Evolutionary conservation across 2,113 vertebrate species (phyloP).

Genomic region (Theristicus caerulescens): DNA sequence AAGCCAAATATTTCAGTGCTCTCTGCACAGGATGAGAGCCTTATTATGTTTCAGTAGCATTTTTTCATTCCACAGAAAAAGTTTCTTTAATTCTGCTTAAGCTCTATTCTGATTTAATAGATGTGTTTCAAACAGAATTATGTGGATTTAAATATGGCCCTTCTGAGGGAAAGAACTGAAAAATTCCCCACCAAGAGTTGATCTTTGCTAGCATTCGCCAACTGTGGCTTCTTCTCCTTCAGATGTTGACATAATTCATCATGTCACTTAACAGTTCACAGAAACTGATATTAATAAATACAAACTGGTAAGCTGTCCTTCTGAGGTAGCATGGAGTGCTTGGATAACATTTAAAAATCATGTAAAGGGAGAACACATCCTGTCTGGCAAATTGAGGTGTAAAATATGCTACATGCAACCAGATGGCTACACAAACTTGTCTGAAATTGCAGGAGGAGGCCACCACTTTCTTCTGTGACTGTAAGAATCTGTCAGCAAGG

Average conservation of each 20-base stretch:
- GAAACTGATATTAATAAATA: not conserved
- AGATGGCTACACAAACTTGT: not conserved
- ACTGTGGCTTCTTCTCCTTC: not conserved
- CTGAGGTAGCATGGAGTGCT: not conserved
- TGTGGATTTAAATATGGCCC: not conserved
- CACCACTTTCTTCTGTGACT: not conserved
- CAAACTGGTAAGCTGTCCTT: not conserved
- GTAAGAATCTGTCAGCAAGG: not conserved
- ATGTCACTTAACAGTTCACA: not conserved
- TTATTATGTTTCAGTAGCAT: not conserved
- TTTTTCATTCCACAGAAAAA: not conserved
- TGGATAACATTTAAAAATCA: not conserved
- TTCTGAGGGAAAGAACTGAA: not conserved
- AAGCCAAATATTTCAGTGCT: not conserved
- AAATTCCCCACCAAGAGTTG: not conserved
- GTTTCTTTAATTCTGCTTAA: not conserved
- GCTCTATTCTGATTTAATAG: not conserved
- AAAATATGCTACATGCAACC: not conserved
- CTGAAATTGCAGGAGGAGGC: not conserved
- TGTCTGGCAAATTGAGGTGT: not conserved
- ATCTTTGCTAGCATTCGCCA: not conserved
- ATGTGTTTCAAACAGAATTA: not conserved
- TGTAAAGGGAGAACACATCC: not conserved
- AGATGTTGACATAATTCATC: not conserved
- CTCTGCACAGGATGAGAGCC: not conserved